Conservation (phyloP, 2,113 vertebrate species). For the Synodontis membranacea region DNA sequence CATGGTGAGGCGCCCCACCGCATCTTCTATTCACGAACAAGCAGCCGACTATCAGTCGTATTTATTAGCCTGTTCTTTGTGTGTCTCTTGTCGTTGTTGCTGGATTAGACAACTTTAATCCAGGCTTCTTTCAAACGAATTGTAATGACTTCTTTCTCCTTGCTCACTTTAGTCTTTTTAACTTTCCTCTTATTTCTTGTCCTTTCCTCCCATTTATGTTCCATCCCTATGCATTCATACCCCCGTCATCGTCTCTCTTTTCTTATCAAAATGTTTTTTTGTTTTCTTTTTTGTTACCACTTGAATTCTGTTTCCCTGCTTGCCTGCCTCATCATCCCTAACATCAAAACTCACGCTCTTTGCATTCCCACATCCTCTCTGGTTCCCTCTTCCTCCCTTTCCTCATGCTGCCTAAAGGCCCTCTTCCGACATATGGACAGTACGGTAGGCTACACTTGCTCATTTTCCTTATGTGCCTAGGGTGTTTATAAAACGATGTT, state of each 20-base stretch:
- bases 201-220: slow-evolving; percentile 19
- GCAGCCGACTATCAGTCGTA: not conserved
- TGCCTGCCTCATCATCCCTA: slow-evolving; percentile 5
- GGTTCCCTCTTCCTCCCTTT: slow-evolving; percentile 28
- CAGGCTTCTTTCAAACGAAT: not conserved
- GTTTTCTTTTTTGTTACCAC: slow-evolving; percentile 10
- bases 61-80: not conserved
- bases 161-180: not conserved
- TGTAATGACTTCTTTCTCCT: not conserved
- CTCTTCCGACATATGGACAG: slow-evolving; percentile 84
- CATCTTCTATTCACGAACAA: not conserved
- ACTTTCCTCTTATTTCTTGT: not conserved
- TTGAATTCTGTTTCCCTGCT: not conserved
- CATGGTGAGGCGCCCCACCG: slow-evolving; percentile 76
- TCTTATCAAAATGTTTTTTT: slow-evolving; percentile 19
- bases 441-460: slow-evolving; percentile 82
- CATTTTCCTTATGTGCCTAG: not conserved
- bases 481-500: not conserved
- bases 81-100: not conserved
- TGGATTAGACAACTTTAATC: not conserved
- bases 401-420: slow-evolving; percentile 72
- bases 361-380: not conserved
- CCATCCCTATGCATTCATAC: not conserved
- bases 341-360: not conserved
- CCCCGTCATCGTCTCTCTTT: too few relatives aligned